Percentiles rank a stretch among this genome's conserved stretches.
phyloP scores from a whole-genome alignment of 2,888 invertebrate genomes.

The Melangyna quadrimaculata region DNA sequence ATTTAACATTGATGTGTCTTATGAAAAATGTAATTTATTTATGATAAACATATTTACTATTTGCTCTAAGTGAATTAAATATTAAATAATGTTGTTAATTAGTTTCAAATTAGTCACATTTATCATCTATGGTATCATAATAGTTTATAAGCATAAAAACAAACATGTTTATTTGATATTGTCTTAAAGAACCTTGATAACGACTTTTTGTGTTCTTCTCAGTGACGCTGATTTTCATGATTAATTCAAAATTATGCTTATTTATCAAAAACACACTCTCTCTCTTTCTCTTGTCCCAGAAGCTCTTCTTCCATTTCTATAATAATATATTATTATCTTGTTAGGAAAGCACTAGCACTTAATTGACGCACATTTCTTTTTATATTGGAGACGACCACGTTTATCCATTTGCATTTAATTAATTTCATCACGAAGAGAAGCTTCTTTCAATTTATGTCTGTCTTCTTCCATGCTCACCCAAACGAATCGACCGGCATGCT shows the following conservation, averaged over 20 bases:
- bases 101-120: neutral
- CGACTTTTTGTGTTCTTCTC: neutral
- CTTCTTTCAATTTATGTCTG: slow-evolving; percentile 4
- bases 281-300: slow-evolving; percentile 10
- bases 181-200: neutral
- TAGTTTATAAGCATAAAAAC: no score
- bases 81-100: neutral
- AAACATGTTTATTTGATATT: neutral
- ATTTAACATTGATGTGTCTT: no score
- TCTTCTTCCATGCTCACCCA: neutral
- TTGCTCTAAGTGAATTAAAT: neutral
- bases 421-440: slow-evolving; percentile 3
- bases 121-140: neutral
- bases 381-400: neutral
- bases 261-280: neutral
- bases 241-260: slow-evolving; percentile 18
- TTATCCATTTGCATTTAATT: slow-evolving; percentile 30
- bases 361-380: slow-evolving; percentile 19
- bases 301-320: neutral
- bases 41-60: neutral
- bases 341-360: neutral
- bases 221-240: neutral
- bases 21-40: no score
- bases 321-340: neutral
- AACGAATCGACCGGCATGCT: neutral